These are phyloP conservation scores for Trachythela sp. DNA, from an alignment of 64 coral and sea anemone species.

Conservation along the genomic window DNA sequence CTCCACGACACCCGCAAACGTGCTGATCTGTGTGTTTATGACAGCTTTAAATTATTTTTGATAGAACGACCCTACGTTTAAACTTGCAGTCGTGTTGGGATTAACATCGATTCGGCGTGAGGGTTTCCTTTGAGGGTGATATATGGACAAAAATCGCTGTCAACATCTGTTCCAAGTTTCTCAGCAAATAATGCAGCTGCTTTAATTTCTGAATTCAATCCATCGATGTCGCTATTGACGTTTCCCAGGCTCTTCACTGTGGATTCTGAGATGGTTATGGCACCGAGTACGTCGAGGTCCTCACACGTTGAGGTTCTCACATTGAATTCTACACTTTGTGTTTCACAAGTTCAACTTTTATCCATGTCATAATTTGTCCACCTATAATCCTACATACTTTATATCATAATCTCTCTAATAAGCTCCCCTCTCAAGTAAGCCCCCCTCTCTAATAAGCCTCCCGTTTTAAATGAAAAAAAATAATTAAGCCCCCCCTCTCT, in stretches of 20 bases:
- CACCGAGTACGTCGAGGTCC: neutral
- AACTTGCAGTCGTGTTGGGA: neutral
- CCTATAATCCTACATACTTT: too few species aligned
- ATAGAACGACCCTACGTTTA: neutral
- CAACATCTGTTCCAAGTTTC: neutral
- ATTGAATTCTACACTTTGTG: too few species aligned
- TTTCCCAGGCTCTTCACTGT: neutral
- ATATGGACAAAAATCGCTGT: neutral
- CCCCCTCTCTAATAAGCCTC: too few species aligned
- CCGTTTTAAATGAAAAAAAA: too few species aligned
- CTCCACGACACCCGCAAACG: neutral
- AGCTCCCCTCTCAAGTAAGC: too few species aligned
- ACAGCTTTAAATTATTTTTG: neutral
- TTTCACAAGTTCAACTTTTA: too few species aligned
- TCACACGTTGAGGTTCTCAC: too few species aligned
- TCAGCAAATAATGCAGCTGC: neutral
- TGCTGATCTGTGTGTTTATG: neutral
- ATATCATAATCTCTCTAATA: too few species aligned
- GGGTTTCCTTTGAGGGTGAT: neutral
- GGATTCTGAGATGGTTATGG: neutral
- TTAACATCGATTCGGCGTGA: neutral
- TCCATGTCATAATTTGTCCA: too few species aligned
- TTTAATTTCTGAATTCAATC: slow-evolving; percentile 9
- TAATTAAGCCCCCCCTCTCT: too few species aligned
- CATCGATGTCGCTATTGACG: neutral